Evolutionary conservation across 2,797 vertebrate species (phyloP), one percentile per base, ranked within the genome.

Genomic region (Sternarchorhynchus goeldii): DNA sequence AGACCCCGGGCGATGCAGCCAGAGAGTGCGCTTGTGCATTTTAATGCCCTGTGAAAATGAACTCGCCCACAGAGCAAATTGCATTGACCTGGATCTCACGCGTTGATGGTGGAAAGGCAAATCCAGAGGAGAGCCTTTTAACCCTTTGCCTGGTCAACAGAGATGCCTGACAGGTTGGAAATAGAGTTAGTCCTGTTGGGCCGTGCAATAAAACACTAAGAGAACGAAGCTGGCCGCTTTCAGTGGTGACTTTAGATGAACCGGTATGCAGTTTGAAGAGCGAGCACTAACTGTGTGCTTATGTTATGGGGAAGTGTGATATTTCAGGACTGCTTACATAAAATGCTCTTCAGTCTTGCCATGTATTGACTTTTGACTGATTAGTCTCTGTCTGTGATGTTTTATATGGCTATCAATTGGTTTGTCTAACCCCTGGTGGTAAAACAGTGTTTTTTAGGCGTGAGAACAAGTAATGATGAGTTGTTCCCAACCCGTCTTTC

Each of bases 31-130:
- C 78, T 68, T 55, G 57, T 74, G 85, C 83, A 87, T 87, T 79
- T 82, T 84, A 88, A 86, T 85, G 83, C 76, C 77, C 75, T 78
- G 80, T 73, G 80, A 87, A 87, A 87, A 88, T 87, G 85, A 87
- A 87, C 85, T 82, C 77, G 79, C 83, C 82, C 50, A 76, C 76
- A 71, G 82, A 86, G 85, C 82, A 86, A 88, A 88, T 88, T 87
- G 82, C 86, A 82, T 81, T 87, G 87, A 86, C 86, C 85, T 86
- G 86, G 79, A 86, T 82, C 69, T 69, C 75, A 77, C 72, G 67
- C 82, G 76, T 77, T 82, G 82, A 78, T 75, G 78, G 79, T 81
- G 79, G 76, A 81, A 83, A 88, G 80, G 60, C 82, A 79, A 83
- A 75, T 80, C 80, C 31, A 25, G 41, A 45, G 78, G 80, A 79